These are phyloP conservation scores for Vultur gryphus DNA, from an alignment of 2,797 vertebrate species.

Conservation along the genomic window DNA sequence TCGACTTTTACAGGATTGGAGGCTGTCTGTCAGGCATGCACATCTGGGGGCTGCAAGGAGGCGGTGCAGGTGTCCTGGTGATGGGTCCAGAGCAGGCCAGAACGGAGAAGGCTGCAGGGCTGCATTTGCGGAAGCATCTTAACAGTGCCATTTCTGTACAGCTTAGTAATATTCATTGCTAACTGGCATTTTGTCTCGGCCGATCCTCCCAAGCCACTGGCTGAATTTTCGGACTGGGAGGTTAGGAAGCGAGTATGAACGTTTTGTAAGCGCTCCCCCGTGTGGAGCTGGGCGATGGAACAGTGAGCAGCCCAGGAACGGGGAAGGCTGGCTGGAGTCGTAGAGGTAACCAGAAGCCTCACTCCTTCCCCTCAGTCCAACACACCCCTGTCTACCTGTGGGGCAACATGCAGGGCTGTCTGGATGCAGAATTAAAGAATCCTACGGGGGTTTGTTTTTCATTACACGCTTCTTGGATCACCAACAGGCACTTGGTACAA, in stretches of 20 bases:
- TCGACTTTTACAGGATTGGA: background rate
- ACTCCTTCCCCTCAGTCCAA: background rate
- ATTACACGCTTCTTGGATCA: background rate
- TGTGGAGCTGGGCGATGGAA: background rate
- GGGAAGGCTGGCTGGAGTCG: background rate
- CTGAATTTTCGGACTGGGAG: background rate
- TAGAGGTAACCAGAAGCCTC: background rate
- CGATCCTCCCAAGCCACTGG: rapidly evolving
- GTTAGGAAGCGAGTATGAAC: rapidly evolving
- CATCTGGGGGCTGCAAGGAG: rapidly evolving
- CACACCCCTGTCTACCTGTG: background rate
- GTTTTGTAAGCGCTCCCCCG: background rate
- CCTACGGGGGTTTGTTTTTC: background rate
- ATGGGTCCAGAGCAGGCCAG: background rate
- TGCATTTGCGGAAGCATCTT: background rate
- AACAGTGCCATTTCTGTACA: background rate
- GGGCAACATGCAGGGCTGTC: rapidly evolving
- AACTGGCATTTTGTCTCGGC: background rate
- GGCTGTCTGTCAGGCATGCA: background rate
- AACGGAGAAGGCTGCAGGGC: background rate
- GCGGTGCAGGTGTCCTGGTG: rapidly evolving
- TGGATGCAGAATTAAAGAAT: background rate
- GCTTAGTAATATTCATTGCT: rapidly evolving
- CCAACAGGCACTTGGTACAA: background rate
- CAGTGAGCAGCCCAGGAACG: rapidly evolving